These are phyloP conservation scores for Gadopsis marmoratus DNA, from an alignment of 2,797 vertebrate species.

Conservation along the genomic window DNA sequence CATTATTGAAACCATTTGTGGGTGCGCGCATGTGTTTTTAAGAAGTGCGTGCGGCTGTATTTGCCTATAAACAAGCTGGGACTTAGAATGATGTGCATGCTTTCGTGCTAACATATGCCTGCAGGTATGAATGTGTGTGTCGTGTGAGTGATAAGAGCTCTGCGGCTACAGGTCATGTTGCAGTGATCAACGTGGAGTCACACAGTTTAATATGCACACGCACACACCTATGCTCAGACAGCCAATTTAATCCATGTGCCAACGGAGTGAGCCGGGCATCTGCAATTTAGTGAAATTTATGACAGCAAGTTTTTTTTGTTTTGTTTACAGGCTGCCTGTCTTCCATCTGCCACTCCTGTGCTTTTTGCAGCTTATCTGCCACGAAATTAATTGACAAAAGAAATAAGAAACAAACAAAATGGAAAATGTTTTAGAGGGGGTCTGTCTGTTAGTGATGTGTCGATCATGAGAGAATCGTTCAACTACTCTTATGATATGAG, in stretches of 20 bases:
- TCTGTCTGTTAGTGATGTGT: background rate
- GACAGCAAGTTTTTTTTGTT: slow-evolving; percentile 33
- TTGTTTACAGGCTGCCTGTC: slow-evolving; percentile 33
- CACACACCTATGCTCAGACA: slow-evolving; percentile 22
- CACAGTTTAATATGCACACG: slow-evolving; percentile 72
- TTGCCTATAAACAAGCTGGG: slow-evolving; percentile 49
- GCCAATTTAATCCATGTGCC: slow-evolving; percentile 36
- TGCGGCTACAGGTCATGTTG: slow-evolving; percentile 38
- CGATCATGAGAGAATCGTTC: too few species aligned
- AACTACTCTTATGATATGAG: too few species aligned
- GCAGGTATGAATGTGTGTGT: slow-evolving; percentile 19
- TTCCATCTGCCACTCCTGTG: slow-evolving; percentile 36
- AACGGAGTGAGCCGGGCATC: slow-evolving; percentile 34
- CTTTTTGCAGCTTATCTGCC: slow-evolving; percentile 17
- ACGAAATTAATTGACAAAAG: slow-evolving; percentile 4
- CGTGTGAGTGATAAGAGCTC: slow-evolving; percentile 35
- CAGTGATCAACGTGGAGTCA: slow-evolving; percentile 58
- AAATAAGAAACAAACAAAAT: background rate
- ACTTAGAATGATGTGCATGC: slow-evolving; percentile 7
- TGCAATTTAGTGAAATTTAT: slow-evolving; percentile 72
- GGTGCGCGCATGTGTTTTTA: slow-evolving; percentile 5
- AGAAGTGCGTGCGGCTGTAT: slow-evolving; percentile 14
- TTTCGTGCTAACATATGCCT: slow-evolving; percentile 11
- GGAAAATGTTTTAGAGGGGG: background rate
- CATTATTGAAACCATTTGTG: slow-evolving; percentile 54